These are phyloP conservation scores for Amphiura filiformis DNA, from an alignment of 35 echinoderm and acorn worm species.

Conservation along the genomic window DNA sequence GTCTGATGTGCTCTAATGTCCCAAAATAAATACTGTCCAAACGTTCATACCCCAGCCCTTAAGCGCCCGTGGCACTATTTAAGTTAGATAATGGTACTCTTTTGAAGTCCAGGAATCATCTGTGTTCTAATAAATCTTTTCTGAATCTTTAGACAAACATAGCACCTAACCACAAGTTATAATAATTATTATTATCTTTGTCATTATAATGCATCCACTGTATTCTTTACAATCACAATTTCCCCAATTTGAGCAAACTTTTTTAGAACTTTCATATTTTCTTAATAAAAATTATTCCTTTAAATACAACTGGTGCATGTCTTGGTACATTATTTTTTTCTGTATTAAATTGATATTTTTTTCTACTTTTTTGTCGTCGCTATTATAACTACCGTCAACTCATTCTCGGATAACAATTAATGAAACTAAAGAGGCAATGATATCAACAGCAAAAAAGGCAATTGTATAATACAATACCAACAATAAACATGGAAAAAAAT, in stretches of 20 bases:
- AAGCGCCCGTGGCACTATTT: no score
- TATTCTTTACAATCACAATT: background rate
- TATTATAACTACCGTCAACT: background rate
- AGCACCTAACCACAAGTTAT: no score
- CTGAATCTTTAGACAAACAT: no score
- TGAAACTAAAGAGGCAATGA: background rate
- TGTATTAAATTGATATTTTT: background rate
- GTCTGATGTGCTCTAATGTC: no score
- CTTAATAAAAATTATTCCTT: background rate
- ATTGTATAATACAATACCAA: background rate
- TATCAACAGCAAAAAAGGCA: constrained; percentile 6
- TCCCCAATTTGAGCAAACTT: background rate
- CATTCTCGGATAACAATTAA: background rate
- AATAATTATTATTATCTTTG: no score
- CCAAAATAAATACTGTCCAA: no score
- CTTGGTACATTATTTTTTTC: background rate
- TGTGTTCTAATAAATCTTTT: no score
- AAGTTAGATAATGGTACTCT: no score
- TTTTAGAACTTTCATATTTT: background rate
- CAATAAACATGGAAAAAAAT: background rate
- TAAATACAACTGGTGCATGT: background rate
- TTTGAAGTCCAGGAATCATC: no score
- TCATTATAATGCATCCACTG: background rate
- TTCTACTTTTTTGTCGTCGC: background rate
- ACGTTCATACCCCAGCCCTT: no score